Conservation (phyloP, 2,888 invertebrate species). For the Xestia c-nigrum region DNA sequence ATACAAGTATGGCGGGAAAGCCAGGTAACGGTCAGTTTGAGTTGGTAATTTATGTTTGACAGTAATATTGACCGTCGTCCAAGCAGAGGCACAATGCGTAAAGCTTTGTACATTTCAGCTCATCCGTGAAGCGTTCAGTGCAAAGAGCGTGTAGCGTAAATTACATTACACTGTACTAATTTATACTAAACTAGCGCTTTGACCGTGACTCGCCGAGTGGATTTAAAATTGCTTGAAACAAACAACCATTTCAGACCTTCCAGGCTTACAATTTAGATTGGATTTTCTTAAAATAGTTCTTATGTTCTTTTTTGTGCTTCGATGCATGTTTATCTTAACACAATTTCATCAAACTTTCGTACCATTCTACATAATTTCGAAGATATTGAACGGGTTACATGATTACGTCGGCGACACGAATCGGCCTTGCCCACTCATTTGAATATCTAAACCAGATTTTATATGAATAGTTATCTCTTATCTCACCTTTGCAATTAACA, state of each 20-base stretch:
- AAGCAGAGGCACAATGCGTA: constrained; percentile 12
- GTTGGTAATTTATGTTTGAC: constrained; percentile 9
- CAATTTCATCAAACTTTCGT: neutral
- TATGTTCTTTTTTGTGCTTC: neutral
- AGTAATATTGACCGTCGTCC: neutral
- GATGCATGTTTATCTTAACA: neutral
- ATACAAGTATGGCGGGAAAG: neutral
- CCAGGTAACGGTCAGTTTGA: neutral
- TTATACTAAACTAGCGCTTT: constrained; percentile 15
- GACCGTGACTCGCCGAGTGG: neutral
- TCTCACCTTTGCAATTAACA: constrained; percentile 96
- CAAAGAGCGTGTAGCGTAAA: constrained; percentile 25
- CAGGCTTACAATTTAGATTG: too few species aligned
- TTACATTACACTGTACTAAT: neutral
- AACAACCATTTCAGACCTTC: neutral
- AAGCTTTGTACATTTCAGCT: constrained; percentile 29
- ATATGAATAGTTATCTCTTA: constrained; percentile 64
- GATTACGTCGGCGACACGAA: neutral
- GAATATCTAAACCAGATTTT: constrained; percentile 12
- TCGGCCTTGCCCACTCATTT: constrained; percentile 13
- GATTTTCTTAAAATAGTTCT: neutral
- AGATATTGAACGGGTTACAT: neutral
- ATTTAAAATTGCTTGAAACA: neutral
- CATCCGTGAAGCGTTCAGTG: constrained; percentile 36
- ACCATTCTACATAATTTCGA: neutral